A percentile compares a stretch with the other conserved stretches of the same genome.
phyloP scores from a whole-genome alignment of 2,797 vertebrate species.

The Gobionotothen gibberifrons region DNA sequence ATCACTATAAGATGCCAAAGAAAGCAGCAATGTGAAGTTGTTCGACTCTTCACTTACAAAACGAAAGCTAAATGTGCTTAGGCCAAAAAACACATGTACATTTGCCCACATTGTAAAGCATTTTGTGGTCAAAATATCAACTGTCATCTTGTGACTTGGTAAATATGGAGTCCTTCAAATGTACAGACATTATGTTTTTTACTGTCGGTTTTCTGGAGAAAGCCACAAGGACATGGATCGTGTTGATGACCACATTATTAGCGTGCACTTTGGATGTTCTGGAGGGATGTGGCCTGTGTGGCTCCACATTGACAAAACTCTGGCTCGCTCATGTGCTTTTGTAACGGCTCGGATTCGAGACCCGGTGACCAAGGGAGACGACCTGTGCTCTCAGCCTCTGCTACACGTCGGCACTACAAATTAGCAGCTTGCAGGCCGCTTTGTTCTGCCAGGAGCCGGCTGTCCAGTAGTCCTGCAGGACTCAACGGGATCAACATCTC shows the following conservation, averaged over 20 bases:
- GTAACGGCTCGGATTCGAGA: slow-evolving; percentile 35
- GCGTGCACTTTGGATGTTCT: slow-evolving; percentile 2
- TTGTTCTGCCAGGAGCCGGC: slow-evolving; percentile 27
- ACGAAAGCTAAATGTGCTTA: slow-evolving; percentile 6
- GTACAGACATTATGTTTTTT: background rate
- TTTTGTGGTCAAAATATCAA: background rate
- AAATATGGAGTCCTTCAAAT: background rate
- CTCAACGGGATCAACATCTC: slow-evolving; percentile 21
- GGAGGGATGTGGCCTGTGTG: slow-evolving; percentile 13
- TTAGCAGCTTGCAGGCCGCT: slow-evolving; percentile 39
- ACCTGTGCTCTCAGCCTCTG: slow-evolving; percentile 48
- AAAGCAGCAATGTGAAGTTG: slow-evolving; percentile 20
- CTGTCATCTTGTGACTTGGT: background rate
- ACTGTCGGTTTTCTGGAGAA: background rate
- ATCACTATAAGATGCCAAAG: slow-evolving; percentile 14
- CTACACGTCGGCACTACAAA: slow-evolving; percentile 55
- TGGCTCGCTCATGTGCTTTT: slow-evolving; percentile 33
- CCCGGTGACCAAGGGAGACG: slow-evolving; percentile 58
- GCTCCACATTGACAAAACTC: slow-evolving; percentile 29
- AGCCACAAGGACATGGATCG: background rate
- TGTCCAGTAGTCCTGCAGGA: background rate
- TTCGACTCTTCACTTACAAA: slow-evolving; percentile 16
- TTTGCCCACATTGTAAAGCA: background rate
- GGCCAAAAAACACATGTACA: background rate
- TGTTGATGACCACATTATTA: slow-evolving; percentile 8